Evolutionary conservation across 2,888 invertebrate species (phyloP), one percentile per base, ranked within the genome.

Genomic region (Lissonota sp.): DNA sequence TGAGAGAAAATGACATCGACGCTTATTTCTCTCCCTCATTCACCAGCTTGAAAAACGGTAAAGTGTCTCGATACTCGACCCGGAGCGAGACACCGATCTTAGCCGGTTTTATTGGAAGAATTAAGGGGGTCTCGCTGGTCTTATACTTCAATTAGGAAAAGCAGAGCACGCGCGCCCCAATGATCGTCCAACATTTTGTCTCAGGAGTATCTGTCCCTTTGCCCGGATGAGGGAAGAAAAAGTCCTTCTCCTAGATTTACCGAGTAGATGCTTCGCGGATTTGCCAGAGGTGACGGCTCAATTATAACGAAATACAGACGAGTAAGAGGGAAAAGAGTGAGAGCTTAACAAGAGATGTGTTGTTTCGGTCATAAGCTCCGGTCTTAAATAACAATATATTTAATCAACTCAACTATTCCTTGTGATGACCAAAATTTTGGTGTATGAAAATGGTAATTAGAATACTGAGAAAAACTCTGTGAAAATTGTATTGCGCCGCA

Each of bases 21-120:
- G 64, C 66, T 60, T 14, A n/a, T n/a, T 40, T 10, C 8, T 7
- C 8, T 14, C 14, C 0, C 26, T 44, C 40, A 39, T 51, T 12
- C 49, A 0, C 49, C n/a, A 8, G n/a, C 49, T 26, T 26, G 26
- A 49, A 53, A 53, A 53, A 6, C 53, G 14, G 53, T 5, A 14
- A 26, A 7, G 53, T 44, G 53, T 42, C 12, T 70, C 64, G 42
- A 49, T 60, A 42, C 6, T 51, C 58, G 58, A 63, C 70, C 67
- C 73, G 70, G 72, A 71, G 83, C 74, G 51, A 72, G 74, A 67
- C 72, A 76, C 79, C 80, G 84, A 84, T 86, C 78, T 80, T 26
- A 26, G 83, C 80, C 85, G 67, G 84, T 86, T 89, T 90, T 88
- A 89, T 88, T 88, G 88, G 84, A 84, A 88, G 89, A 89, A 90